Evolutionary conservation across 1,140 invertebrate species (phyloP), one percentile per base, ranked within the genome.

Genomic region (Vanessa tameamea): DNA sequence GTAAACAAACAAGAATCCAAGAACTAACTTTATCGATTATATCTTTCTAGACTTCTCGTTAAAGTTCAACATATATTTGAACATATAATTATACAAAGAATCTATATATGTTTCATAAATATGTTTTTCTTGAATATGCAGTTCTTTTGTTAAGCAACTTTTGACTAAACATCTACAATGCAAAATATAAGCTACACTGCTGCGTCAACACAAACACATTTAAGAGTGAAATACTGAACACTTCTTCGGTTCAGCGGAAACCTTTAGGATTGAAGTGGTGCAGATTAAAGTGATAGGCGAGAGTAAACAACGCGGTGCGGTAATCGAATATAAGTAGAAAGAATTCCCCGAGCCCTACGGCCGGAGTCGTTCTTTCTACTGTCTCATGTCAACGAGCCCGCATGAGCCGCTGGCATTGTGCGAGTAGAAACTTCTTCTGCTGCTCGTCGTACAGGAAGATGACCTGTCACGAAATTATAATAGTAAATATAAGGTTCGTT

Each of bases 241-340:
- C 37, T 11, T 43, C 37, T 0, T 20, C 12, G 26, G 14, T 5
- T 66, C 43, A 73, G 72, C 85, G 85, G 47, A 87, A 87, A 72
- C 87, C 87, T 72, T 75, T 83, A 1, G 82, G 85, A 72, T 68
- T 74, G 12, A 92, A 75, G 61, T 93, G 91, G 85, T 93, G 93
- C 81, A 93, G 65, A 72, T 92, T 93, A 61, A 89, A 85, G 82
- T 91, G 82, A 78, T 92, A 93, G 70, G 91, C 89, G 73, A 92
- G 23, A 47, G 87, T 76, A 78, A 82, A 78, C 77, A 89, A 72
- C 75, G 81, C 87, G 72, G 85, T 88, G 89, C 88, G 89, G 66
- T 53, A 82, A 83, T 92, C 85, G 69, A 90, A 87, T 73, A 87
- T 71, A 72, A 85, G 88, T 91, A 92, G 89, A 89, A 91, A 89